Evolutionary conservation across 2,797 vertebrate species (phyloP), one percentile per base, ranked within the genome.

Genomic region (Rhinichthys osculus): DNA sequence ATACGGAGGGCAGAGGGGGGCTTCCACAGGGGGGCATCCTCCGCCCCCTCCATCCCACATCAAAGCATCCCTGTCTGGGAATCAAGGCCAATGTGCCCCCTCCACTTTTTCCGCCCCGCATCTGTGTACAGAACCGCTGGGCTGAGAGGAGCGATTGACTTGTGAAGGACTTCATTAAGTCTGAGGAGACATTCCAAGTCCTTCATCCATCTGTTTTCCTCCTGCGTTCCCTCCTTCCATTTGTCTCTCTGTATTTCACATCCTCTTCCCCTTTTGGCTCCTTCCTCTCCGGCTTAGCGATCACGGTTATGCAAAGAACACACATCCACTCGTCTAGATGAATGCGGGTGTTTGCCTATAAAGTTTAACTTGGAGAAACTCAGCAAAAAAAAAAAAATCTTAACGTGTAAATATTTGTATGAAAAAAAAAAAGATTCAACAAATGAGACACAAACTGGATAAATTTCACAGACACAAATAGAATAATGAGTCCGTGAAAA

Each of bases 121-220:
- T 54, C 86, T 74, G 81, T 77, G 50, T 64, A 69, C 85, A 84
- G 54, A 77, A 79, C 79, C 30, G 50, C 50, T 54, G 81, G 73
- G 50, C 72, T 69, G 62, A 88, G 77, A 83, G 74, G 57, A 87
- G 50, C 54, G 50, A 89, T 85, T 89, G 86, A 88, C 87, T 89
- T 81, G 83, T 84, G 84, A 80, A 90, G 87, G 85, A 84, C 86
- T 88, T 89, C 83, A 89, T 89, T 88, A 86, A 88, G 50, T 82
- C 84, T 8, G 40, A 52, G 72, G 78, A 86, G 82, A 85, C 74
- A 74, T 87, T 80, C 57, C 27, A 33, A 84, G 78, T 81, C 86
- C 78, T 87, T 72, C 73, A 70, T 74, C 79, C 64, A 67, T 85
- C 78, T 76, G 78, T 82, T 69, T 72, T 81, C 80, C 52, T 74